phyloP scores from a whole-genome alignment of 2,888 invertebrate species.

The Zygothrica quintamaculata region DNA sequence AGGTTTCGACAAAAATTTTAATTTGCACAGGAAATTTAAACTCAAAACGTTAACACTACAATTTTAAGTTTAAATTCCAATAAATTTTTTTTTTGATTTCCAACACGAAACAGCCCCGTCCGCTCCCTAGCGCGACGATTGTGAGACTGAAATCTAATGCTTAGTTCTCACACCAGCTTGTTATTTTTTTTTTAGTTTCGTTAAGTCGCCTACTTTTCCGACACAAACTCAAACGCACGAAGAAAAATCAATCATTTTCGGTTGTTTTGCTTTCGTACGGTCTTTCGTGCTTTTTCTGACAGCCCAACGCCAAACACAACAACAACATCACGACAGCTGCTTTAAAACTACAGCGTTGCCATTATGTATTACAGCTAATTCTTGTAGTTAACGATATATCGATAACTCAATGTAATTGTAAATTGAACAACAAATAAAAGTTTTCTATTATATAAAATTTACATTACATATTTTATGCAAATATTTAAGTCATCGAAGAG shows the following conservation, averaged over 20 bases:
- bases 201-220: slow-evolving; percentile 70
- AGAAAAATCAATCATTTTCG: slow-evolving; percentile 82
- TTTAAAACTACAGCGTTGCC: slow-evolving; percentile 59
- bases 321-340: slow-evolving; percentile 47
- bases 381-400: slow-evolving; percentile 47
- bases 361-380: slow-evolving; percentile 15
- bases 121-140: slow-evolving; percentile 74
- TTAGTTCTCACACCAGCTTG: slow-evolving; percentile 47
- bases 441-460: slow-evolving; percentile 27
- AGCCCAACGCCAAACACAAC: slow-evolving; percentile 40
- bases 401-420: slow-evolving; percentile 37
- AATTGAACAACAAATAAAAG: not conserved
- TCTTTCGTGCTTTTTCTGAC: slow-evolving; percentile 62
- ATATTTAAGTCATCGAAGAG: slow-evolving; percentile 25
- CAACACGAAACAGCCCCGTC: slow-evolving; percentile 56
- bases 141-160: slow-evolving; percentile 60
- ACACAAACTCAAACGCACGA: slow-evolving; percentile 53
- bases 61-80: slow-evolving; percentile 48
- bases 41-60: slow-evolving; percentile 67
- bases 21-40: slow-evolving; percentile 58
- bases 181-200: slow-evolving; percentile 28
- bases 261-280: slow-evolving; percentile 70
- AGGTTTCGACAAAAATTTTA: slow-evolving; percentile 36
- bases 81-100: slow-evolving; percentile 18
- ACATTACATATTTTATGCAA: not conserved